Percentiles rank a stretch among this genome's conserved stretches.
Conservation (phyloP, 2,888 invertebrate genomes). For the Noctuana brunneofusca region DNA sequence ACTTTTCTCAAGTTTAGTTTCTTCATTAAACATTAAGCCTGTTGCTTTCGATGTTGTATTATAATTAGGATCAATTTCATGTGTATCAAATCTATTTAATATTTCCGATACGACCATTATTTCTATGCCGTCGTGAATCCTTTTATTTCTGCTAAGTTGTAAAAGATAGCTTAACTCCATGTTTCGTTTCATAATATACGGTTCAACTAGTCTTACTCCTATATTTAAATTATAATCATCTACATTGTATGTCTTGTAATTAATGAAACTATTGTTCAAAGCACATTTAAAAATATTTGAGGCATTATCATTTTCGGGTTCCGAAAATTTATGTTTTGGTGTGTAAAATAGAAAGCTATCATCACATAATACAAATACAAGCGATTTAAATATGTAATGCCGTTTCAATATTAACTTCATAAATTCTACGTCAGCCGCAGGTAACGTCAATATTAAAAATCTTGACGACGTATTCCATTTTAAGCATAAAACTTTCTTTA, state of each 20-base stretch:
- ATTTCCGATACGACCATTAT: slow-evolving; percentile 1
- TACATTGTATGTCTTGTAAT: not conserved
- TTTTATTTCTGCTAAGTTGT: not conserved
- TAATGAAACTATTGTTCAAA: not conserved
- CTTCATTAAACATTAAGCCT: not conserved
- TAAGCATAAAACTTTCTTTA: slow-evolving; percentile 2
- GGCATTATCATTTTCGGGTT: not conserved
- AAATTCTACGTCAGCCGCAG: not conserved
- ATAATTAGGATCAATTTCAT: not conserved
- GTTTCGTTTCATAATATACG: not conserved
- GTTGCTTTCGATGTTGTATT: not conserved
- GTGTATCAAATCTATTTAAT: not conserved
- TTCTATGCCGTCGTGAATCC: not conserved
- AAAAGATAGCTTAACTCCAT: not conserved
- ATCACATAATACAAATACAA: not conserved
- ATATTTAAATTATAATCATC: not conserved
- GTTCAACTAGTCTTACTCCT: not conserved
- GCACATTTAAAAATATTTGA: not conserved
- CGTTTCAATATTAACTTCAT: not conserved
- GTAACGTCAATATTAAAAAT: slow-evolving; percentile 18
- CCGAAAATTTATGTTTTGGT: not conserved
- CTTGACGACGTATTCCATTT: slow-evolving; percentile 4
- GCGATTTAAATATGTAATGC: slow-evolving; percentile 5
- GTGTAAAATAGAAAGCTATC: not conserved
- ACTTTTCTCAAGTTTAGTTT: not conserved